Conservation (phyloP, 2,888 invertebrate genomes). For the Sminthurides aquaticus region DNA sequence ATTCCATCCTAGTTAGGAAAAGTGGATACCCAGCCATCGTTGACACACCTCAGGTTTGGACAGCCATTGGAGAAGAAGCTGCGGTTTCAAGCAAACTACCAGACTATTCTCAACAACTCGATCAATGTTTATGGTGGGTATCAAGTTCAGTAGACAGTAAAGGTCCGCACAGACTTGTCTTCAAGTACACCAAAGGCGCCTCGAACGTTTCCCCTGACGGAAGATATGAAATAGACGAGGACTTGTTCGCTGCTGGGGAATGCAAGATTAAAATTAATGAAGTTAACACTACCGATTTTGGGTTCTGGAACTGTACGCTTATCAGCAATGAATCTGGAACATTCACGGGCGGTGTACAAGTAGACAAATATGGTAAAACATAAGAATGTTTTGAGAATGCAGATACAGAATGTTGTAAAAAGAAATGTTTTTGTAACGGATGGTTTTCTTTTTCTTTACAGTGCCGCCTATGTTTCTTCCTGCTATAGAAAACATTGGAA, state of each 20-base stretch:
- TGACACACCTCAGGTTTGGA: background rate
- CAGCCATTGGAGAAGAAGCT: background rate
- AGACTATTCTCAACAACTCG: background rate
- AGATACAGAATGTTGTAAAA: too few relatives aligned
- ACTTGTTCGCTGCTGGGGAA: slow-evolving; percentile 7
- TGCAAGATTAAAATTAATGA: slow-evolving; percentile 5
- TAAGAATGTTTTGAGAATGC: too few relatives aligned
- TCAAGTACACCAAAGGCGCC: background rate
- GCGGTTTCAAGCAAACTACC: background rate
- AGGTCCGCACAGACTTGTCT: background rate
- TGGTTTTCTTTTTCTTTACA: too few relatives aligned
- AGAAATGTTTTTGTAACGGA: too few relatives aligned
- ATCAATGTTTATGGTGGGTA: background rate
- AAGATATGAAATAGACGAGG: background rate
- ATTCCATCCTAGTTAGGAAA: too few relatives aligned
- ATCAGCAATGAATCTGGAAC: background rate
- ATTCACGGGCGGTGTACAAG: background rate
- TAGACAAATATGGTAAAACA: background rate
- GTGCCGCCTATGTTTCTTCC: slow-evolving; percentile 1
- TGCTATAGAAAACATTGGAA: background rate
- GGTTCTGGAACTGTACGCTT: slow-evolving; percentile 16
- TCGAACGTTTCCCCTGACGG: background rate
- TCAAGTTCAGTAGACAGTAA: background rate
- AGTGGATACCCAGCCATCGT: background rate
- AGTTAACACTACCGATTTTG: slow-evolving; percentile 4